Base-by-base conservation (phyloP, 2,888 invertebrate genomes). In the Gandaritis pyraliata region DNA sequence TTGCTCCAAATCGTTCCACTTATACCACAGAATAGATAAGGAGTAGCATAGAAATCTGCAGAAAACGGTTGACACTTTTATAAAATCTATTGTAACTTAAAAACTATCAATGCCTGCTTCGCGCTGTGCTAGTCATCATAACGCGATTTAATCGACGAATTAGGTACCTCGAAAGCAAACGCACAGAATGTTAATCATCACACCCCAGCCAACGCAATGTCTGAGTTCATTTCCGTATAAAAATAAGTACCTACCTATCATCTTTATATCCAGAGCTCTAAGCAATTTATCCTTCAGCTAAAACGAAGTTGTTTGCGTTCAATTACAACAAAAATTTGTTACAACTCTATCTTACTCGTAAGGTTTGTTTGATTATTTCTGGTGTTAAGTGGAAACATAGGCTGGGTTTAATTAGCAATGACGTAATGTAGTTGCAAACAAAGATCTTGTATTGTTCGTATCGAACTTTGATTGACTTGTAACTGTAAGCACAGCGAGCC, bases 271-370 rank as follows among this genome's bases (percentile, higher is more conserved):
- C 23, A 18, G 16, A 52, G 43, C 33, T 33, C 33, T 23, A 53
- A 61, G 13, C 16, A 15, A 48, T 49, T 50, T 49, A 49, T 29
- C 58, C 62, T 58, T 51, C 58, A 46, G 23, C 54, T 54, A 47
- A 10, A 41, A 47, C 18, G 46, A 48, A 53, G 13, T n/a, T 45
- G 58, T 58, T 58, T 45, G 48, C 45, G 15, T 5, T 55, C 55
- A 65, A 61, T 58, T 53, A 58, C 47, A 50, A 39, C 33, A 23
- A 15, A 16, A 49, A 36, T 54, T 33, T 45, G 52, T 58, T 41
- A 65, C 43, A 36, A 56, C 59, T 65, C 58, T 53, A 62, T 65
- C 47, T 12, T 48, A 58, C 23, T 48, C 47, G n/a, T 43, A 38
- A 36, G 38, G 15, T 11, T 62, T 62, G 56, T 65, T 65, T 56